Conservation (phyloP, 2,113 vertebrate species). For the chimpanzee (Pan troglodytes) region NHGRI_mPanTro3-v2.1_pri NC_072401.2:152317501-152318000, state of each 20-base stretch:
- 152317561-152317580: background rate
- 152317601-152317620: background rate
- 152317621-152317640: background rate
- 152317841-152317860: background rate
- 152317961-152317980: background rate
- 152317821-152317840: constrained; percentile 32
- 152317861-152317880: background rate
- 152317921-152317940: background rate
- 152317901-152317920: background rate
- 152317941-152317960: background rate
- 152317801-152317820: constrained; percentile 28
- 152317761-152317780: background rate
- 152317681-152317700: background rate
- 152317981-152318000: too few relatives aligned
- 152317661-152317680: background rate
- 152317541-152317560: background rate
- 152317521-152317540: background rate
- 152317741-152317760: background rate
- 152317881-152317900: background rate
- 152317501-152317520: background rate
- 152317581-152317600: background rate
- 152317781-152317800: constrained; percentile 5
- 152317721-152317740: background rate
- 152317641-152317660: background rate
- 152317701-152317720: constrained; percentile 3